These are phyloP conservation scores for Cygnus olor DNA, from an alignment of 2,797 vertebrate species.

Conservation along the genomic window DNA sequence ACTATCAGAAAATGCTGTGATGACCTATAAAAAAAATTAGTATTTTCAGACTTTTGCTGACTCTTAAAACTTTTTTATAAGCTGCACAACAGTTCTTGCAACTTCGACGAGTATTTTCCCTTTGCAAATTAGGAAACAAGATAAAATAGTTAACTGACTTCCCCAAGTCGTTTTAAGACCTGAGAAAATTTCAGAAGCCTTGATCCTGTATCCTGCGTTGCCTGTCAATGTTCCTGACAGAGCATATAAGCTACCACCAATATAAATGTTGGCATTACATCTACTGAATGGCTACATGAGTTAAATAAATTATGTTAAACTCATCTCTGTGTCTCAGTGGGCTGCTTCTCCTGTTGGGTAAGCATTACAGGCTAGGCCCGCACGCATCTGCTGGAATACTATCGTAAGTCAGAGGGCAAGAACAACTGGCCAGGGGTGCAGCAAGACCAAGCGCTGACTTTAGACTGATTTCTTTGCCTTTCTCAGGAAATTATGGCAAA, in stretches of 20 bases:
- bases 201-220: neutral
- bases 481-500: neutral
- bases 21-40: neutral
- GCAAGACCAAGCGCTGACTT: slow-evolving; percentile 15
- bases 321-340: neutral
- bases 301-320: neutral
- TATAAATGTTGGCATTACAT: neutral
- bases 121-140: neutral
- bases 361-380: slow-evolving; percentile 8
- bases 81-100: neutral
- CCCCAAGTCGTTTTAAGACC: neutral
- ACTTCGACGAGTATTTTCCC: neutral
- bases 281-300: neutral
- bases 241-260: neutral
- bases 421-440: slow-evolving; percentile 43
- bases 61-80: slow-evolving; percentile 5
- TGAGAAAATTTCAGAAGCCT: neutral
- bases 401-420: slow-evolving; percentile 42
- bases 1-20: neutral
- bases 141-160: neutral
- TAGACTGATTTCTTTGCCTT: neutral
- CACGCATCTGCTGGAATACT: slow-evolving; percentile 28
- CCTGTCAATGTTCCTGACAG: neutral
- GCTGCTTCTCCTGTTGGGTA: slow-evolving; percentile 49
- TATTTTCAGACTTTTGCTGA: neutral